phyloP scores from a whole-genome alignment of 30 jellyfish, hydroid and myxozoan species.

The Nemopilema nomurai region DNA sequence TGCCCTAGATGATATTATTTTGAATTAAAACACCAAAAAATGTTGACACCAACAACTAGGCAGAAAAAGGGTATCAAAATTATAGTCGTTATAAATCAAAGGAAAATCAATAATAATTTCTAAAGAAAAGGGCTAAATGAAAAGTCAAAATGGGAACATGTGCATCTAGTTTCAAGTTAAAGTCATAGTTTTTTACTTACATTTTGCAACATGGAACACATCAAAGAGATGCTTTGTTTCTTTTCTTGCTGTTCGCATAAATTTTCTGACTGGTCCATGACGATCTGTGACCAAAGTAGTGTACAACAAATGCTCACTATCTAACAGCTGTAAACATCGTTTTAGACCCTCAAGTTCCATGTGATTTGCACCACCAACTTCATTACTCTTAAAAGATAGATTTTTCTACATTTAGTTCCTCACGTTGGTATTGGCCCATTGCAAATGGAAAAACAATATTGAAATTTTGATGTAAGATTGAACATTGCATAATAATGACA shows the following conservation, averaged over 20 bases:
- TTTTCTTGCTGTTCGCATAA: background rate
- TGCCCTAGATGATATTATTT: background rate
- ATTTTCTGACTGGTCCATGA: slow-evolving; percentile 14
- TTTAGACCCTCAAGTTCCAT: slow-evolving; percentile 17
- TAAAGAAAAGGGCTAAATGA: background rate
- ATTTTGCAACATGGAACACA: slow-evolving; percentile 28
- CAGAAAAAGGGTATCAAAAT: background rate
- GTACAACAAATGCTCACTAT: background rate
- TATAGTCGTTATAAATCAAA: background rate
- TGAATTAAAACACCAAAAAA: background rate
- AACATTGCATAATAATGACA: background rate
- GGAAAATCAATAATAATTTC: background rate
- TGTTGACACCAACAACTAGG: background rate
- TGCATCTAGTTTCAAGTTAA: background rate
- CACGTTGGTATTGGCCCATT: background rate
- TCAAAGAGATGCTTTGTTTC: slow-evolving; percentile 17
- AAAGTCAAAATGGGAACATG: background rate
- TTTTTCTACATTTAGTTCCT: background rate
- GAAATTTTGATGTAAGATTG: background rate
- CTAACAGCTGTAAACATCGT: background rate
- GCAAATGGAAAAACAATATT: background rate
- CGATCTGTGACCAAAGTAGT: slow-evolving; percentile 18
- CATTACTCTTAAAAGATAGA: slow-evolving; percentile 19
- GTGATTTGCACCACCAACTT: slow-evolving; percentile 28
- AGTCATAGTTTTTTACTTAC: slow-evolving; percentile 8